Evolutionary conservation across 2,113 vertebrate species (phyloP), one percentile per base, ranked within the genome.

Genomic region (Phylloscopus trochiloides): DNA sequence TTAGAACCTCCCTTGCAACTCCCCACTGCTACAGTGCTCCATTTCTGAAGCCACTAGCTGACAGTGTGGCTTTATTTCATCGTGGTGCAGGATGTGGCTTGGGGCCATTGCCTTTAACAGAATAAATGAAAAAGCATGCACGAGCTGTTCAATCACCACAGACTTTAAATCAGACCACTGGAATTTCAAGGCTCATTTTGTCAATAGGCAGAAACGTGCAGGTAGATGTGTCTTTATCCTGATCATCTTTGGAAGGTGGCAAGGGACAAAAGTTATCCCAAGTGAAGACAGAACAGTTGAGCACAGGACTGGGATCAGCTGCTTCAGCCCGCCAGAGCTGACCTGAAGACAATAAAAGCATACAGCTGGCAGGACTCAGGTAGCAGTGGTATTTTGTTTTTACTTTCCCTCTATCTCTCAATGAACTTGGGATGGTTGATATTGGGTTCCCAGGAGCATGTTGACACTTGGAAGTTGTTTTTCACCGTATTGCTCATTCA

Each of bases 11-110:
- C 17, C 47, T 75, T 31, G 31, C 2, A 7, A 32, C 28, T 79
- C 4, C 55, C 40, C 29, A 14, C 12, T 32, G 18, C 19, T 45
- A 29, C 22, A 45, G 34, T 9, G 68, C 71, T 77, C 66, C 18
- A 2, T 57, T 82, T 88, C 3, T 45, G 11, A 71, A 86, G 71
- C 15, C 12, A 66, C 89, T n/a, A 61, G 71, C 62, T 14, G 32
- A 31, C 43, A 20, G 14, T 0, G 18, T 63, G 81, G 38, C 51
- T 88, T 83, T 67, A 58, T 88, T 93, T 90, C 85, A 59, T 51
- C 63, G 55, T 4, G 9, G 32, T 21, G 38, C 94, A 96, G 90
- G 94, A 96, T 93, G 92, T 95, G 90, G 94, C 85, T 95, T 82
- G 47, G 32, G 17, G 75, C 10, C n/a, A 58, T 13, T 48, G 25